Evolutionary conservation across 2,888 invertebrate species (phyloP), one percentile per base, ranked within the genome.

Genomic region (Spisula solida): DNA sequence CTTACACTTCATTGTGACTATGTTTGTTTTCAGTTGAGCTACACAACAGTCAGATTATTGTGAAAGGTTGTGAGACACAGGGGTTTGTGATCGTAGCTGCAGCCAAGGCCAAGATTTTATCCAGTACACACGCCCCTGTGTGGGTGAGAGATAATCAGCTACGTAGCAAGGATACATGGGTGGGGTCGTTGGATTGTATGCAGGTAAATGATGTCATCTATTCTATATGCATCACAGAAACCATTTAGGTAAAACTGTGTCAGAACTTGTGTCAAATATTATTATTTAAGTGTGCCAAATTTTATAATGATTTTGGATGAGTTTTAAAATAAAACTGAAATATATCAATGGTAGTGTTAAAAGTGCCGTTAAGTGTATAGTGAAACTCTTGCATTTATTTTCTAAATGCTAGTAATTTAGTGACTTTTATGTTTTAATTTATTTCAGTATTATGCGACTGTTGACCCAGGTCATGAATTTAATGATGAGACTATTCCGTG

Each of bases 81-180:
- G 99, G 99, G 25, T 99, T 99, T 97, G 98, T 99, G 86, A 98
- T 99, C 93, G 97, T 99, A 92, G 99, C 99, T 96, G 99, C 99
- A 0, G 99, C 99, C 18, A 98, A 99, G 94, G 99, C 99, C 0
- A 98, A 99, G 97, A 98, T 99, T 92, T 97, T 98, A 0, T 99
- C 99, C 96, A 97, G 98, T 86, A 97, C 98, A 70, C 98, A 99
- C 96, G 97, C 98, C 86, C 98, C 99, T 0, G 98, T 98, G 0
- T 99, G 99, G 99, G 98, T 98, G 82, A 84, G 86, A 31, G 98
- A 98, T 94, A 97, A 98, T 83, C 98, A 98, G 16, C 97, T 99
- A 2, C 98, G 99, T n/a, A 98, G 98, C 51, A 99, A 99, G 97
- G 98, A 98, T 0, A 99, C 99, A 0, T 99, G 99, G 99, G 98